Evolutionary conservation across 2,797 vertebrate species (phyloP), one percentile per base, ranked within the genome.

Genomic region (Sebastolobus alascanus): DNA sequence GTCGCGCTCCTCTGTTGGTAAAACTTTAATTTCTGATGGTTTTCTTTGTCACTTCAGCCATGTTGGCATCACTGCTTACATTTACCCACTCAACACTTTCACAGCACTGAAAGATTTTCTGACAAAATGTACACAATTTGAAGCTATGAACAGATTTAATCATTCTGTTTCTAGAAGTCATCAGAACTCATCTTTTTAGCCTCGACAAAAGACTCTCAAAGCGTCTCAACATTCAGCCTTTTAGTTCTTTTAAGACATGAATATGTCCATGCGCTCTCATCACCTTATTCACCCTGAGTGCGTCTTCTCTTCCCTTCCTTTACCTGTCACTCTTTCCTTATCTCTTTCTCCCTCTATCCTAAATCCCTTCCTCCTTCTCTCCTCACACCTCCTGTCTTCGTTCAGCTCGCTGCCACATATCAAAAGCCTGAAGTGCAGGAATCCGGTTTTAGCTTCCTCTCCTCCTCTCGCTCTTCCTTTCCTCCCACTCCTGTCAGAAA

Each of bases 401-500:
- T 79, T 82, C 70, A 83, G 80, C 85, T 92, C 73, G 33, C 71
- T 87, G 85, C 59, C 25, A 35, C 82, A 86, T 82, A 90, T 93
- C 87, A 92, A 87, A 91, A 87, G 85, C 82, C 60, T 74, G 75
- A 89, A 75, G 78, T 82, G 83, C 77, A 78, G 58, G 74, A 78
- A 83, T 90, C 73, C 82, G 68, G 54, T 83, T 92, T 89, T 79
- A 88, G 85, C 83, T 81, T 64, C 64, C 58, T 87, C 82, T 82
- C 84, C 77, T 87, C 85, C 67, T 83, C 80, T 82, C 12, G 1
- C 80, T 89, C 72, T 58, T 79, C 70, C 77, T 84, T 86, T 90
- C 83, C 86, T 88, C 90, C 89, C 87, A 89, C 90, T 82, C 82
- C 69, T 85, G 90, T 93, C 90, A 89, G 70, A 89, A 87, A 86